Evolutionary conservation across 2,113 vertebrate species (phyloP).

Genomic region (Electrona antarctica): DNA sequence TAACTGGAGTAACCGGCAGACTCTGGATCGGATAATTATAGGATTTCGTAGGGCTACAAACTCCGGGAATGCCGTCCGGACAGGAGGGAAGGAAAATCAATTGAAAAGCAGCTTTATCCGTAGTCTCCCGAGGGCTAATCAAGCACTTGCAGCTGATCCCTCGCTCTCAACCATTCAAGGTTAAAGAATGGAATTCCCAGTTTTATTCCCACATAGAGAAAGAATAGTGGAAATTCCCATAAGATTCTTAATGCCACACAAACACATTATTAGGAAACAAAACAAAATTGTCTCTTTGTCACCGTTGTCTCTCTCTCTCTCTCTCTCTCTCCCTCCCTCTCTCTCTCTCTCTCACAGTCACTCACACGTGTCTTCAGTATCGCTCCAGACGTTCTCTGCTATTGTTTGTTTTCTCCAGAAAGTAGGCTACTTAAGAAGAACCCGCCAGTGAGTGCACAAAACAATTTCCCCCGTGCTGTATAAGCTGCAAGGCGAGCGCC

Average conservation of each 20-base stretch:
- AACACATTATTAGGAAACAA: conserved; percentile 21
- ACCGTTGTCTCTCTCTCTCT: background rate
- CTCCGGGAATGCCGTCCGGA: conserved; percentile 54
- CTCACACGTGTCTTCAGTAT: too few relatives aligned
- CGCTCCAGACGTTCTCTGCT: background rate
- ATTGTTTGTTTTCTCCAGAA: background rate
- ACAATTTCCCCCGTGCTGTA: conserved; percentile 6
- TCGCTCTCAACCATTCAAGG: conserved; percentile 54
- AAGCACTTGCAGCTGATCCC: conserved; percentile 52
- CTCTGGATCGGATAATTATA: conserved; percentile 59
- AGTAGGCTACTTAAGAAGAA: conserved; percentile 8
- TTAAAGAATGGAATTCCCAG: conserved; percentile 40
- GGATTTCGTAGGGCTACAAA: conserved; percentile 56
- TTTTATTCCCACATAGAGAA: conserved; percentile 20
- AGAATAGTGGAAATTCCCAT: conserved; percentile 37
- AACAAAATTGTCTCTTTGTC: conserved; percentile 6
- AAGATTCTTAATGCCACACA: conserved; percentile 13
- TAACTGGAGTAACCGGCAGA: conserved; percentile 46
- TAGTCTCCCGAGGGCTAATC: conserved; percentile 62
- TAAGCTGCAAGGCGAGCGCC: background rate
- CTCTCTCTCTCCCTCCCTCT: background rate
- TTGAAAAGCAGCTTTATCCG: conserved; percentile 55
- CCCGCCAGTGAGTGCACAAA: conserved; percentile 2
- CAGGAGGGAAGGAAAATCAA: conserved; percentile 51
- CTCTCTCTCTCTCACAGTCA: conserved; percentile 4